These are phyloP conservation scores for Gymnothorax reevesii DNA, from an alignment of 2,797 vertebrate genomes.

Conservation along the genomic window DNA sequence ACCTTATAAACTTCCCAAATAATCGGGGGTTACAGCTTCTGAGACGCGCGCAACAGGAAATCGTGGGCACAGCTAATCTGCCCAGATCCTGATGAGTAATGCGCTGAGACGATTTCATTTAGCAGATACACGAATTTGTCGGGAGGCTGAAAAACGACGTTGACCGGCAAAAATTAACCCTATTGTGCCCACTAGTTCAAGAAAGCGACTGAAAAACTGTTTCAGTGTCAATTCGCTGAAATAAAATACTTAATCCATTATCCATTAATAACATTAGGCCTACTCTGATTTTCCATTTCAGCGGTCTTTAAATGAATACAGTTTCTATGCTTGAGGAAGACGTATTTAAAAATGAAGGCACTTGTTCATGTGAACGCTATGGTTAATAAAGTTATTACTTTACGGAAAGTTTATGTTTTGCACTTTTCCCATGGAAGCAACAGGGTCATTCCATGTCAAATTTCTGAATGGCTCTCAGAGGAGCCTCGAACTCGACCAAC, in stretches of 20 bases:
- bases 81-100: slow-evolving; percentile 19
- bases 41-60: neutral
- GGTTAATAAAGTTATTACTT: no score
- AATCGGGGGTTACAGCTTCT: neutral
- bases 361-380: no score
- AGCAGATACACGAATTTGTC: neutral
- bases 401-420: no score
- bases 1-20: neutral
- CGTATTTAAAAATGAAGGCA: no score
- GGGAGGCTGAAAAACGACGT: neutral
- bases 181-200: neutral
- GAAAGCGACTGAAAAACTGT: neutral
- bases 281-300: neutral
- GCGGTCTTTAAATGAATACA: neutral
- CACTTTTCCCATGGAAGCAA: no score
- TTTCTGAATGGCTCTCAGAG: no score
- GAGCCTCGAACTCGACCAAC: no score
- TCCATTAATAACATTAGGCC: no score
- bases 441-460: no score
- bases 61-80: neutral
- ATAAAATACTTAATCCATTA: neutral
- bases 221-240: neutral
- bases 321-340: neutral
- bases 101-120: neutral
- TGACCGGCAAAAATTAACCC: neutral